Evolutionary conservation across 2,797 vertebrate species (phyloP).

Genomic region (Macropus fuliginosus): DNA sequence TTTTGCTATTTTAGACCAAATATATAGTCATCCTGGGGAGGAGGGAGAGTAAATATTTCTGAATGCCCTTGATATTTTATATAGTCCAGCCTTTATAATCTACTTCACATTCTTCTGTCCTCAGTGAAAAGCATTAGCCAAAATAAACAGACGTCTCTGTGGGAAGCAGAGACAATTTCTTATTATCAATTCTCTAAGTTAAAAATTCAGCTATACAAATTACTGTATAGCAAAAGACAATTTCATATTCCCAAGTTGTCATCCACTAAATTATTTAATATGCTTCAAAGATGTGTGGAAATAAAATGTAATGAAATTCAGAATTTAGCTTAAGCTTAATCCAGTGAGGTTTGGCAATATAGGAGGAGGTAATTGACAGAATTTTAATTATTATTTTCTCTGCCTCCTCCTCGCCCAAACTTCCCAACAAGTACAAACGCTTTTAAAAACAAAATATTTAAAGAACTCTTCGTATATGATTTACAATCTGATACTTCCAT

Average conservation of each 20-base stretch:
- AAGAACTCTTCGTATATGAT: neutral
- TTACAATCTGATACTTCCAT: neutral
- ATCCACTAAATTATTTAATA: neutral
- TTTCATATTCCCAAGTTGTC: neutral
- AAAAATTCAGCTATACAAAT: constrained; percentile 36
- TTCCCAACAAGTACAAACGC: neutral
- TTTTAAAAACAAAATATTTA: neutral
- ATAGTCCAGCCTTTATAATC: neutral
- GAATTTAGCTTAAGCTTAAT: neutral
- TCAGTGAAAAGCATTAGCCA: constrained; percentile 14
- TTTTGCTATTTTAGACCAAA: neutral
- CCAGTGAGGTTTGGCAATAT: neutral
- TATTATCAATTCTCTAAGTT: constrained; percentile 14
- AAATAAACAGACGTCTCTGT: neutral
- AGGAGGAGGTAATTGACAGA: neutral
- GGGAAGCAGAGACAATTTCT: constrained; percentile 44
- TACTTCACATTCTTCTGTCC: constrained; percentile 36
- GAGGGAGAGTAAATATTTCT: constrained; percentile 32
- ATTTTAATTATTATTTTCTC: neutral
- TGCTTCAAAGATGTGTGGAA: neutral
- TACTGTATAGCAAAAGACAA: constrained; percentile 15
- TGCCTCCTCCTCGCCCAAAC: neutral
- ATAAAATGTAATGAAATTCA: neutral
- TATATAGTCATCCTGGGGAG: neutral
- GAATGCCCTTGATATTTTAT: constrained; percentile 6